phyloP scores from a whole-genome alignment of 92 coral and sea anemone species.

The Scolanthus callimorphus region DNA sequence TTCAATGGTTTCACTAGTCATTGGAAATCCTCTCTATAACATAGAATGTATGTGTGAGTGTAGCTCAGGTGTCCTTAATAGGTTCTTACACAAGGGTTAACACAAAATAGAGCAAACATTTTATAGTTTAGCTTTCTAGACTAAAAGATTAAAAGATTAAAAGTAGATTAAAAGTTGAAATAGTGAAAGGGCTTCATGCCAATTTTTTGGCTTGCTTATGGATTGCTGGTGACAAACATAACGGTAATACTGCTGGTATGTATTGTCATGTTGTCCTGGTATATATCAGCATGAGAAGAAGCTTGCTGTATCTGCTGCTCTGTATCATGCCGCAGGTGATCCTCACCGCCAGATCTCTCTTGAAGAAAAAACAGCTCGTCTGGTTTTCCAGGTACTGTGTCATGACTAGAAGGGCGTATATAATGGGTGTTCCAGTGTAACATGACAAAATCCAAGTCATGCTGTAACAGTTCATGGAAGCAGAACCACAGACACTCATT shows the following conservation, averaged over 20 bases:
- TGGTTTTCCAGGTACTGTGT: neutral
- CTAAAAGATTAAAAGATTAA: too few species aligned
- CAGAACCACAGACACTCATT: conserved; percentile 22
- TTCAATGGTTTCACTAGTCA: too few species aligned
- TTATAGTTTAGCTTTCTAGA: neutral
- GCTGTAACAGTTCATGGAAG: neutral
- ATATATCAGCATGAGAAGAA: neutral
- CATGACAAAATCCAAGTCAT: neutral
- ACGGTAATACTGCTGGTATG: conserved; percentile 20
- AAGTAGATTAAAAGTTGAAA: neutral
- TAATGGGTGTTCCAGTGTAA: neutral
- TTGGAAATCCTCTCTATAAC: too few species aligned
- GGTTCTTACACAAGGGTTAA: too few species aligned
- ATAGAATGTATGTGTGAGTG: too few species aligned
- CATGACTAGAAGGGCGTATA: neutral
- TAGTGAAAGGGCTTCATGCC: conserved; percentile 37
- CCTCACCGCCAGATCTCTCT: neutral
- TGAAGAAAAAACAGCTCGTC: neutral
- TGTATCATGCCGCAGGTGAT: neutral
- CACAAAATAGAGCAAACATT: too few species aligned
- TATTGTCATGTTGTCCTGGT: conserved; percentile 13
- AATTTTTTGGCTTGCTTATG: conserved; percentile 28
- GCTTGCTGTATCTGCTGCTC: neutral
- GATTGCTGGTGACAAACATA: conserved; percentile 32
- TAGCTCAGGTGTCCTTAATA: too few species aligned